Conservation (phyloP, 2,888 invertebrate species). For the Minunthozetes semirufus region DNA sequence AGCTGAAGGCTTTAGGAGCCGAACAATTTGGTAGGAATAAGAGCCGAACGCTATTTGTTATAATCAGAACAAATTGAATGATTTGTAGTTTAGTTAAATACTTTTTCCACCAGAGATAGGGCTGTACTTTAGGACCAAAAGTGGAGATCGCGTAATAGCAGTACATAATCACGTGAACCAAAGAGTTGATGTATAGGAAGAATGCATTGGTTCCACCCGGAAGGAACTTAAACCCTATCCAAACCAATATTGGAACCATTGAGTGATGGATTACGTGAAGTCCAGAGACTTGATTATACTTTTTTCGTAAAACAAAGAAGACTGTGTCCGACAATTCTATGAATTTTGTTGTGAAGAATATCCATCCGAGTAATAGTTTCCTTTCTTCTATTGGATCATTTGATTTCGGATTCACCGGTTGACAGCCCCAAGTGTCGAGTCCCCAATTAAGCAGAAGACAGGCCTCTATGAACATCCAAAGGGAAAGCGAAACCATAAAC, state of each 20-base stretch:
- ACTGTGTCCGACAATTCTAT: slow-evolving; percentile 23
- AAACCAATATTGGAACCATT: slow-evolving; percentile 39
- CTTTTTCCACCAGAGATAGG: slow-evolving; percentile 44
- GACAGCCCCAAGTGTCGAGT: slow-evolving; percentile 34
- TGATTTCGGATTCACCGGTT: not conserved
- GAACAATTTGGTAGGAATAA: slow-evolving; percentile 29
- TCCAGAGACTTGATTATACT: slow-evolving; percentile 39
- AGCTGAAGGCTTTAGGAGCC: slow-evolving; percentile 19
- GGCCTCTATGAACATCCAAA: slow-evolving; percentile 28
- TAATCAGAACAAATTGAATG: slow-evolving; percentile 41
- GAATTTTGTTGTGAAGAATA: slow-evolving; percentile 14
- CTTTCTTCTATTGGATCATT: slow-evolving; percentile 2
- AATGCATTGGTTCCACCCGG: slow-evolving; percentile 42
- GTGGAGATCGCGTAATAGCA: slow-evolving; percentile 38
- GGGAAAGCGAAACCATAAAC: slow-evolving; percentile 34
- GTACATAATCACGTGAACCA: slow-evolving; percentile 41
- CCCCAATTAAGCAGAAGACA: slow-evolving; percentile 31
- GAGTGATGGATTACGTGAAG: slow-evolving; percentile 41
- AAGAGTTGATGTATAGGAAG: slow-evolving; percentile 42
- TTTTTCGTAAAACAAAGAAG: slow-evolving; percentile 41
- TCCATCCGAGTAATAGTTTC: not conserved
- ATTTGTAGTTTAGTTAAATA: slow-evolving; percentile 43
- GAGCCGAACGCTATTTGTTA: slow-evolving; percentile 34
- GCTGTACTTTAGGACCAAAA: slow-evolving; percentile 40
- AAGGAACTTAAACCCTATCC: slow-evolving; percentile 38